Conservation (phyloP, 2,888 invertebrate genomes). For the Mamestra brassicae region DNA sequence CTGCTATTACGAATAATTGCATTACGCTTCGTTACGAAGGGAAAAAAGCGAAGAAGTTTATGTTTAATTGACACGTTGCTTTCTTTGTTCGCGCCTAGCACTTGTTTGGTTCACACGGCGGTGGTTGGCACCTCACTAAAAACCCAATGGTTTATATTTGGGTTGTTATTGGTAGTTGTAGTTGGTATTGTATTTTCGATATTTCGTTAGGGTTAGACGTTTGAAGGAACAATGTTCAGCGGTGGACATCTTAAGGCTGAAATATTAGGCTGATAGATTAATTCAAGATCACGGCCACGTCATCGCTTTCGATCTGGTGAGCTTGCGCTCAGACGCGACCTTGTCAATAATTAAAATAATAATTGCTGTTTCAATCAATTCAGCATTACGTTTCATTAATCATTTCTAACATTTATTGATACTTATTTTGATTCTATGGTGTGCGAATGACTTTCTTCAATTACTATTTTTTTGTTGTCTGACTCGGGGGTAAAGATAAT, state of each 20-base stretch:
- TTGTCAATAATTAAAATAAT: no score
- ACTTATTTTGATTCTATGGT: not conserved
- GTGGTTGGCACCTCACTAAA: slow-evolving; percentile 2
- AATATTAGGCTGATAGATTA: not conserved
- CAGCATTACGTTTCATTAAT: not conserved
- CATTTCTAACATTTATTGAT: not conserved
- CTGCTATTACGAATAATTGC: slow-evolving; percentile 90
- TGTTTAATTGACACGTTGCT: slow-evolving; percentile 88
- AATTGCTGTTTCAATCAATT: not conserved
- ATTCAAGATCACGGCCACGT: no score
- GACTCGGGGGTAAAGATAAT: not conserved
- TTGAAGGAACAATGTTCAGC: no score
- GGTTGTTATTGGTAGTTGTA: not conserved
- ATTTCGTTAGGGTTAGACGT: not conserved
- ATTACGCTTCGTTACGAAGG: slow-evolving; percentile 90
- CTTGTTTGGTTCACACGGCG: slow-evolving; percentile 82
- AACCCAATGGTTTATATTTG: not conserved
- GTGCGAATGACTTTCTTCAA: no score
- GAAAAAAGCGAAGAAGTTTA: slow-evolving; percentile 88
- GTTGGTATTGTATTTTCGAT: not conserved
- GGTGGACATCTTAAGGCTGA: not conserved
- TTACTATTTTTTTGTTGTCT: no score
- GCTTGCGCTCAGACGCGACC: no score
- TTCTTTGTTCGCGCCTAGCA: slow-evolving; percentile 87
- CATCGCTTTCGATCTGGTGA: no score